phyloP scores from a whole-genome alignment of 2,888 invertebrate species.

The Orthosia incerta region DNA sequence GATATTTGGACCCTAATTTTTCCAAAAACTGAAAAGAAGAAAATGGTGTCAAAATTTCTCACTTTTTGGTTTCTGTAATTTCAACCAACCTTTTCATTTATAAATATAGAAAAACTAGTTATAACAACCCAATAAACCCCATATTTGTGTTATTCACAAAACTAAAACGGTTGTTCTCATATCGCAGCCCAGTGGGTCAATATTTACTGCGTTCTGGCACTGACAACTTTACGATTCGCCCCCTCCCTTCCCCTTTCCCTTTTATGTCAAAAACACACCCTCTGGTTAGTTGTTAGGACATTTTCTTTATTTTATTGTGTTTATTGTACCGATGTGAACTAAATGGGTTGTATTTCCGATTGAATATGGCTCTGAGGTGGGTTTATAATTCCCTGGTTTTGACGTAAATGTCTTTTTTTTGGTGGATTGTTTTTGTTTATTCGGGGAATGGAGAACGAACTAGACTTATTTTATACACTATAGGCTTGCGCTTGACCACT shows the following conservation, averaged over 20 bases:
- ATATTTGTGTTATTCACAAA: constrained; percentile 51
- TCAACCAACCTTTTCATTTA: not conserved
- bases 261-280: constrained; percentile 71
- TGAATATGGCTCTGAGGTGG: constrained; percentile 53
- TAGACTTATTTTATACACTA: too few relatives aligned
- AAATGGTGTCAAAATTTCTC: too few relatives aligned
- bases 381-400: constrained; percentile 54
- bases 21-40: too few relatives aligned
- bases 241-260: constrained; percentile 64
- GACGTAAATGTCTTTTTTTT: constrained; percentile 40
- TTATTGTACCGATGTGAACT: constrained; percentile 66
- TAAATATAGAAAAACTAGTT: not conserved
- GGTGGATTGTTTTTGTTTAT: not conserved
- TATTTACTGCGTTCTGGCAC: constrained; percentile 73
- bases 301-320: constrained; percentile 73
- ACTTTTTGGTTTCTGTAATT: too few relatives aligned
- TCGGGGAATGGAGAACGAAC: not conserved
- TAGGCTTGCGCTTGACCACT: too few relatives aligned
- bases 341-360: constrained; percentile 66
- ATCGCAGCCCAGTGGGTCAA: constrained; percentile 61
- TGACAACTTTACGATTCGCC: constrained; percentile 76
- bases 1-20: too few relatives aligned
- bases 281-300: constrained; percentile 69
- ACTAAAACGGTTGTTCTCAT: constrained; percentile 53
- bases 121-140: constrained; percentile 41